These are phyloP conservation scores for Aricia agestis DNA, from an alignment of 1,140 invertebrate species.

Conservation along the genomic window DNA sequence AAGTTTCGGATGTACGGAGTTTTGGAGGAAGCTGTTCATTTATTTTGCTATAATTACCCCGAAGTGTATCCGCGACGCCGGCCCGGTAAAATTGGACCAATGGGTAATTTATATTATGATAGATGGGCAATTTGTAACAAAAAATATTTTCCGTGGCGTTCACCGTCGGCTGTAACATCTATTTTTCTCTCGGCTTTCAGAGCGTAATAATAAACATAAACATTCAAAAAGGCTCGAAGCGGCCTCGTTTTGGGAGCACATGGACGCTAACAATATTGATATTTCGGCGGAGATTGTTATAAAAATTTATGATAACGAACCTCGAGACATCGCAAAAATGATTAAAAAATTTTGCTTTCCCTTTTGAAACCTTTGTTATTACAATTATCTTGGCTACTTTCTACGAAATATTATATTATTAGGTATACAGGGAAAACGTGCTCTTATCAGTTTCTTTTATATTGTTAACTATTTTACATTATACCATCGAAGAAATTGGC, in stretches of 20 bases:
- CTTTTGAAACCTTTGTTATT: neutral
- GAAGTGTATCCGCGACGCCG: slow-evolving; percentile 12
- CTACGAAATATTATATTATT: too few species aligned
- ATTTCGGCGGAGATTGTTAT: neutral
- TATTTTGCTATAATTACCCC: slow-evolving; percentile 21
- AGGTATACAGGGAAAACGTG: too few species aligned
- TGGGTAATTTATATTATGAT: slow-evolving; percentile 1
- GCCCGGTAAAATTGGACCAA: neutral
- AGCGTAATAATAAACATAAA: neutral
- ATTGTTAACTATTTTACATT: too few species aligned
- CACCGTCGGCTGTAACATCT: neutral
- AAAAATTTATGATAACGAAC: neutral
- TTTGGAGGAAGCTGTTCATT: slow-evolving; percentile 16
- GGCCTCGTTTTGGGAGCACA: slow-evolving; percentile 1
- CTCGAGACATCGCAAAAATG: neutral
- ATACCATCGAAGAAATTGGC: too few species aligned
- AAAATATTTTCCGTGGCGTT: neutral
- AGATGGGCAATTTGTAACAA: neutral
- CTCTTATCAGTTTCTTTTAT: too few species aligned
- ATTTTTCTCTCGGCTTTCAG: neutral
- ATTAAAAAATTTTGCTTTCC: neutral
- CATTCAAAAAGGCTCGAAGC: neutral
- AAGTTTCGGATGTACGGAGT: slow-evolving; percentile 42
- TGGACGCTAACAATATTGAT: slow-evolving; percentile 5
- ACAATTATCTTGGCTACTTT: too few species aligned